Percentiles rank a stretch among this genome's conserved stretches.
phyloP scores from a whole-genome alignment of 2,888 invertebrate genomes.

The Steinernema scapterisci region DNA sequence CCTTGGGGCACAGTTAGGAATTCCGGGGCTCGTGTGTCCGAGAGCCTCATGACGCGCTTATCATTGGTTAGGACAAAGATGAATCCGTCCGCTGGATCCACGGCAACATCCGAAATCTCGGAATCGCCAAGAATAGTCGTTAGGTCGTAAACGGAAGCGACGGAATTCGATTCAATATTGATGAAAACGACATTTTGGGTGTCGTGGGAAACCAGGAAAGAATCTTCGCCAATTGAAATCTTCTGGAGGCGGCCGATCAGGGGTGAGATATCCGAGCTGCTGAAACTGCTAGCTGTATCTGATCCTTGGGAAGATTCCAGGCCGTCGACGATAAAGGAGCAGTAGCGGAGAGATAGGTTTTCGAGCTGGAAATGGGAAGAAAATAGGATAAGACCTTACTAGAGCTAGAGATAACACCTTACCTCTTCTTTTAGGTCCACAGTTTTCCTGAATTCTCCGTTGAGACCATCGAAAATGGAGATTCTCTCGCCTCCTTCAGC shows the following conservation, averaged over 20 bases:
- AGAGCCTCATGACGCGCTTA: conserved; percentile 4
- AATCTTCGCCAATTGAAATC: background rate
- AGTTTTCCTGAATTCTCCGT: background rate
- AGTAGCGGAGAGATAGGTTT: conserved; percentile 17
- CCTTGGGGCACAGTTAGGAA: conserved; percentile 2
- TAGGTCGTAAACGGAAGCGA: background rate
- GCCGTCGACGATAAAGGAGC: conserved; percentile 2
- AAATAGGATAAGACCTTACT: background rate
- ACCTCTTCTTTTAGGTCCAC: conserved; percentile 4
- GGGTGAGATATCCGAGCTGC: conserved; percentile 13
- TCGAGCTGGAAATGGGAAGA: background rate
- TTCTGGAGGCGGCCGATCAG: conserved; percentile 12
- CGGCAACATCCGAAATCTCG: conserved; percentile 1
- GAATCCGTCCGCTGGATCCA: background rate
- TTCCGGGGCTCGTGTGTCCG: background rate
- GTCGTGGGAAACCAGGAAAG: conserved; percentile 10
- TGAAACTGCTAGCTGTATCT: background rate
- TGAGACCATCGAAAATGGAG: conserved; percentile 5
- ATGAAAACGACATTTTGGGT: conserved; percentile 12
- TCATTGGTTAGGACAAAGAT: background rate
- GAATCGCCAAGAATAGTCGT: conserved; percentile 4
- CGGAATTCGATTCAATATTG: background rate
- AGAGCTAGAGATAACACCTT: background rate
- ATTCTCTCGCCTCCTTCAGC: conserved; percentile 22
- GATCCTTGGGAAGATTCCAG: background rate